Evolutionary conservation across 2,888 invertebrate genomes (phyloP).

Genomic region (Scaeva pyrastri): DNA sequence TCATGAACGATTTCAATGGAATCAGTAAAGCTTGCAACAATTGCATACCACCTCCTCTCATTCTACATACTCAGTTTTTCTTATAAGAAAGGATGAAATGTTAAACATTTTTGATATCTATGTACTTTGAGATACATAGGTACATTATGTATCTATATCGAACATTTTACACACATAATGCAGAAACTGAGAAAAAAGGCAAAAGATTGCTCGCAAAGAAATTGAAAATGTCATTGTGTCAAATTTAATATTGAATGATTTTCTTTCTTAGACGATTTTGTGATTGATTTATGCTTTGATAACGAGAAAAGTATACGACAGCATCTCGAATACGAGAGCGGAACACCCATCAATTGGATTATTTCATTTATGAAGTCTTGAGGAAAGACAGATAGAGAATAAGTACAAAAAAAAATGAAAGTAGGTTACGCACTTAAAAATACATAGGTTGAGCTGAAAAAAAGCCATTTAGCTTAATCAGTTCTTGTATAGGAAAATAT

Average conservation of each 20-base stretch:
- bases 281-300: conserved; percentile 26
- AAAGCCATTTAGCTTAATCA: too few relatives aligned
- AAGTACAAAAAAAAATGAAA: too few relatives aligned
- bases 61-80: neutral
- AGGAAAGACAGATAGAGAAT: too few relatives aligned
- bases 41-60: conserved; percentile 15
- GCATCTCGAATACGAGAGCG: neutral
- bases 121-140: neutral
- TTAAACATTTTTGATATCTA: conserved; percentile 27
- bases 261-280: neutral
- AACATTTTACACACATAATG: conserved; percentile 7
- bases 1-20: conserved; percentile 36
- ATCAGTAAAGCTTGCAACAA: conserved; percentile 34
- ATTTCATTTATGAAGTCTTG: too few relatives aligned
- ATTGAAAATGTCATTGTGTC: conserved; percentile 63
- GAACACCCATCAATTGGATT: too few relatives aligned
- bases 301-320: neutral
- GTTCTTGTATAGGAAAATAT: too few relatives aligned
- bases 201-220: conserved; percentile 48
- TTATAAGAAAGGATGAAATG: conserved; percentile 12
- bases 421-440: too few relatives aligned
- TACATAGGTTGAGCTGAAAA: too few relatives aligned
- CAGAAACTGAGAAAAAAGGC: conserved; percentile 2
- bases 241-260: conserved; percentile 48
- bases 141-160: too few relatives aligned